Conservation (phyloP, 1,140 invertebrate genomes). For the Globodera ellingtonae region DNA sequence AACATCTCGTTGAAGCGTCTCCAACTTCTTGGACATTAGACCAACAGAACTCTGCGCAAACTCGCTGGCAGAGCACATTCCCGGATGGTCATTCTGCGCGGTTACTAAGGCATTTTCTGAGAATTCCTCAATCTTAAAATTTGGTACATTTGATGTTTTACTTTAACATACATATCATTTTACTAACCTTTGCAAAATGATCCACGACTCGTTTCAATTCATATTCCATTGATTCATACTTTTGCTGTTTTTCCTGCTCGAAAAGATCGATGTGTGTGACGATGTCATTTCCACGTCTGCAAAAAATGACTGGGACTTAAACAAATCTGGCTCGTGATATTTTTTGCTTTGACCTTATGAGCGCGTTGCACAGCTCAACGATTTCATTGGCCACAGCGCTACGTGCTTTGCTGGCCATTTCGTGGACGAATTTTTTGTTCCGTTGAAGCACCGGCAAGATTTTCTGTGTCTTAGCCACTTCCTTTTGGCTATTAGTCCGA, state of each 20-base stretch:
- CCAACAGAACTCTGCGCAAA: slow-evolving; percentile 17
- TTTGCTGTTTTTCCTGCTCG: slow-evolving; percentile 14
- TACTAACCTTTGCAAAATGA: slow-evolving; percentile 10
- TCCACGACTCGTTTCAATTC: slow-evolving; percentile 11
- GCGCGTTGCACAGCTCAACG: slow-evolving; percentile 21
- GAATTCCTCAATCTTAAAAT: slow-evolving; percentile 25
- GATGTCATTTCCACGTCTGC: slow-evolving; percentile 18
- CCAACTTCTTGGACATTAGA: slow-evolving; percentile 10
- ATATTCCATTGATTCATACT: slow-evolving; percentile 5
- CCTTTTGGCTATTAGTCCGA: slow-evolving; percentile 10
- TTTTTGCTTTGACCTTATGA: neutral
- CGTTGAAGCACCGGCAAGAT: neutral
- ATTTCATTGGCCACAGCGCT: slow-evolving; percentile 15
- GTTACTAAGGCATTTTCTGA: slow-evolving; percentile 17
- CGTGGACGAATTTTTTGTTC: slow-evolving; percentile 2
- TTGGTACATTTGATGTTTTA: neutral
- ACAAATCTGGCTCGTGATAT: neutral
- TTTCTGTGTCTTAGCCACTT: neutral
- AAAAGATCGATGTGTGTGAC: slow-evolving; percentile 13
- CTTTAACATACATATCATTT: neutral
- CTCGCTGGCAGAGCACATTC: slow-evolving; percentile 23
- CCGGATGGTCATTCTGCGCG: slow-evolving; percentile 15
- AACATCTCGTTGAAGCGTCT: slow-evolving; percentile 2
- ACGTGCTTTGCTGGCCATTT: slow-evolving; percentile 13
- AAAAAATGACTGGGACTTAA: neutral